phyloP scores from a whole-genome alignment of 2,113 vertebrate genomes.

The Xyrauchen texanus region DNA sequence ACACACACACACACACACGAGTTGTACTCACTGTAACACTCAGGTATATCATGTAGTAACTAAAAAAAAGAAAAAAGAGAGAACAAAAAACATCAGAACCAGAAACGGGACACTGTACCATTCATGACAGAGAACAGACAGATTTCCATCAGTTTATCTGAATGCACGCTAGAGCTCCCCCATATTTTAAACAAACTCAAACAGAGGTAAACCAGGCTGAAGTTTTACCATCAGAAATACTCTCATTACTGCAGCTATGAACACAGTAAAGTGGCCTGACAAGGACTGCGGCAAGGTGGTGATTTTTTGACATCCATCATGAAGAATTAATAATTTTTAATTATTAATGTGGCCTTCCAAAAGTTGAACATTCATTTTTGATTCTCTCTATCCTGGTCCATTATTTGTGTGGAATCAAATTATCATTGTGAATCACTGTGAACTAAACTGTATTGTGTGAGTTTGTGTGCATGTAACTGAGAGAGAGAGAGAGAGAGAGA shows the following conservation, averaged over 20 bases:
- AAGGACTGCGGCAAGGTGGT: slow-evolving; percentile 70
- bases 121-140: slow-evolving; percentile 40
- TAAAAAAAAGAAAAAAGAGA: too few species aligned
- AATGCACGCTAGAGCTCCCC: background rate
- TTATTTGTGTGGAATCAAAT: slow-evolving; percentile 76
- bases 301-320: slow-evolving; percentile 78
- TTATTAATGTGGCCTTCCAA: slow-evolving; percentile 74
- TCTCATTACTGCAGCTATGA: slow-evolving; percentile 22
- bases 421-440: slow-evolving; percentile 53
- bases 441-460: background rate
- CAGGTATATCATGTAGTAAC: too few species aligned
- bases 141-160: slow-evolving; percentile 48
- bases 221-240: slow-evolving; percentile 29
- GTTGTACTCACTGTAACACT: too few species aligned
- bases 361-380: slow-evolving; percentile 78
- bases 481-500: background rate
- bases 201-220: slow-evolving; percentile 37
- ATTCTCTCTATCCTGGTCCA: slow-evolving; percentile 67
- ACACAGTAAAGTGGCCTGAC: slow-evolving; percentile 62
- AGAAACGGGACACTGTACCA: slow-evolving; percentile 4
- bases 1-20: too few species aligned
- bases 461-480: background rate
- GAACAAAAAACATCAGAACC: slow-evolving; percentile 11
- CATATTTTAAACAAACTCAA: slow-evolving; percentile 48
- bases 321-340: slow-evolving; percentile 79